Conservation (phyloP, 2,888 invertebrate species). For the Agonopterix arenella region DNA sequence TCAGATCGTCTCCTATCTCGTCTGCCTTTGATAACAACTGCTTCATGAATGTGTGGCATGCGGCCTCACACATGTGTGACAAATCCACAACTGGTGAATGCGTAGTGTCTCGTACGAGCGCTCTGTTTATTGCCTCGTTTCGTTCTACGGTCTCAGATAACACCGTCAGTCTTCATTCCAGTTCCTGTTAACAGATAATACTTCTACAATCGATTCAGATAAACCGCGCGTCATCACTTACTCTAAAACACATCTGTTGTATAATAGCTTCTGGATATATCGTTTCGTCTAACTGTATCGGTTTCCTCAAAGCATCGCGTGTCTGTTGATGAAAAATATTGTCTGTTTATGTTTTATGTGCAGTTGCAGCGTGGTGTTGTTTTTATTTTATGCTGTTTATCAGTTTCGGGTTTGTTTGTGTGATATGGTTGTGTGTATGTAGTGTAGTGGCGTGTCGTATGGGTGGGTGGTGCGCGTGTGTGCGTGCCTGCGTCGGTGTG, state of each 20-base stretch:
- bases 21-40: constrained; percentile 39
- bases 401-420: constrained; percentile 46
- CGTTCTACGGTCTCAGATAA: too few relatives aligned
- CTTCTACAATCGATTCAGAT: not conserved
- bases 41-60: constrained; percentile 15
- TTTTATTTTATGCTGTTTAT: constrained; percentile 65
- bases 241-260: too few relatives aligned
- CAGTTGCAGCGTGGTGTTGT: constrained; percentile 59
- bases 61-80: constrained; percentile 9
- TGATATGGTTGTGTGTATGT: constrained; percentile 24
- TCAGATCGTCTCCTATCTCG: constrained; percentile 32
- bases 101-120: constrained; percentile 28
- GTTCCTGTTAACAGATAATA: not conserved
- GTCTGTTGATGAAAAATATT: constrained; percentile 25
- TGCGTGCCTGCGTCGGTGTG: constrained; percentile 36
- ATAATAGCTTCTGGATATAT: not conserved
- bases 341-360: constrained; percentile 38
- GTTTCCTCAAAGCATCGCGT: constrained; percentile 2
- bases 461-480: constrained; percentile 24
- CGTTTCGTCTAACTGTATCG: constrained; percentile 2
- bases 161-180: not conserved
- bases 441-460: constrained; percentile 21
- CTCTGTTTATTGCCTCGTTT: constrained; percentile 14
- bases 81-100: constrained; percentile 22
- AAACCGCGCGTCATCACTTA: not conserved